phyloP scores from a whole-genome alignment of 2,113 vertebrate species.

The Archocentrus centrarchus region DNA sequence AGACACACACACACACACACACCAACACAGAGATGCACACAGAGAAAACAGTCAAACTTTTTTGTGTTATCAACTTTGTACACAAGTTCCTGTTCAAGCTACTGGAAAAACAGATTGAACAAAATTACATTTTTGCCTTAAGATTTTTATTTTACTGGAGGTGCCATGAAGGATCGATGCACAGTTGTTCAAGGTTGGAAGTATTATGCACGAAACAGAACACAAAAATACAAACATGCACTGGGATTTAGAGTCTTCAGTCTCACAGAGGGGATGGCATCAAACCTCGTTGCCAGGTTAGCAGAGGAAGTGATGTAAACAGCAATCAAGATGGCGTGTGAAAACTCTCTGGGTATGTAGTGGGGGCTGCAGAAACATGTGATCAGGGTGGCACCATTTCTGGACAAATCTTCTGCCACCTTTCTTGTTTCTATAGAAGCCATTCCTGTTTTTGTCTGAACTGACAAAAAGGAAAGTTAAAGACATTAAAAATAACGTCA shows the following conservation, averaged over 20 bases:
- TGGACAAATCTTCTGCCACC: neutral
- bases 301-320: neutral
- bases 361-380: neutral
- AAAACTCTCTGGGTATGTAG: neutral
- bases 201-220: neutral
- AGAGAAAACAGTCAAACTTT: conserved; percentile 43
- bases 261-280: neutral
- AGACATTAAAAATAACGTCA: neutral
- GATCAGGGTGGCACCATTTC: neutral
- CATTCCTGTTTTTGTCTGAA: neutral
- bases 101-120: fast-evolving
- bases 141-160: neutral
- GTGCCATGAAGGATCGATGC: fast-evolving
- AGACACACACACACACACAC: conserved; percentile 17
- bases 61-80: conserved; percentile 44
- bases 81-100: neutral
- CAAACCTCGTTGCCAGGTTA: too few relatives aligned
- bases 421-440: neutral
- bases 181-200: neutral
- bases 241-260: neutral
- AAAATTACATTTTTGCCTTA: neutral
- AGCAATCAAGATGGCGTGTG: neutral
- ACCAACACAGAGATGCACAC: too few relatives aligned
- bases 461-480: neutral
- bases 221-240: neutral